Conservation (phyloP, 1,140 invertebrate species). For the Drosophila erecta region DNA sequence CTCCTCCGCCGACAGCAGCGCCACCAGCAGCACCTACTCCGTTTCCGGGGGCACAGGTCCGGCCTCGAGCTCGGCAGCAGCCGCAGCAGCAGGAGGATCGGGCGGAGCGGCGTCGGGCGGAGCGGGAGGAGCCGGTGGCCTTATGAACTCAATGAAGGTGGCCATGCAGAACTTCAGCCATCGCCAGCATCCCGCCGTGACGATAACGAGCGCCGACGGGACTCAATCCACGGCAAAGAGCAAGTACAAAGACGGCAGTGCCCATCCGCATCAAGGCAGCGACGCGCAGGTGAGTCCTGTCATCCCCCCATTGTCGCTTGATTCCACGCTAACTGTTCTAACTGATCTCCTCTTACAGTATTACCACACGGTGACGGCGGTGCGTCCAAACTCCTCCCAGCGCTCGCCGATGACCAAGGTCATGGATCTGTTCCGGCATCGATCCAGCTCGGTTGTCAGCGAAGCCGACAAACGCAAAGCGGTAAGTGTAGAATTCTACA, state of each 20-base stretch:
- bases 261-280: slow-evolving; percentile 87
- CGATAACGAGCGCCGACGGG: slow-evolving; percentile 76
- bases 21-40: slow-evolving; percentile 80
- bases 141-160: slow-evolving; percentile 92
- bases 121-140: slow-evolving; percentile 84
- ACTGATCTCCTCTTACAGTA: slow-evolving; percentile 85
- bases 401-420: slow-evolving; percentile 93
- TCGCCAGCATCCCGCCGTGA: slow-evolving; percentile 84
- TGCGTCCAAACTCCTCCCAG: slow-evolving; percentile 83
- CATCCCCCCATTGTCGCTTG: not conserved
- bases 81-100: slow-evolving; percentile 70
- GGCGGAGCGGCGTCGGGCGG: slow-evolving; percentile 52
- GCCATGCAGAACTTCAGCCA: slow-evolving; percentile 89
- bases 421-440: slow-evolving; percentile 94
- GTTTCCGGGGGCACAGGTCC: slow-evolving; percentile 61
- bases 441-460: slow-evolving; percentile 89
- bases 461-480: slow-evolving; percentile 91
- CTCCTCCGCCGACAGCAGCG: slow-evolving; percentile 83
- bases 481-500: slow-evolving; percentile 86
- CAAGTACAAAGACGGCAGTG: slow-evolving; percentile 87
- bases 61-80: slow-evolving; percentile 43
- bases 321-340: not conserved
- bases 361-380: slow-evolving; percentile 89
- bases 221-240: slow-evolving; percentile 74
- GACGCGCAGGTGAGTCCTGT: slow-evolving; percentile 85